A percentile compares a stretch with the other conserved stretches of the same genome.
These are phyloP conservation scores for Notocelia uddmanniana DNA, from an alignment of 2,888 invertebrate species.

Conservation along the genomic window DNA sequence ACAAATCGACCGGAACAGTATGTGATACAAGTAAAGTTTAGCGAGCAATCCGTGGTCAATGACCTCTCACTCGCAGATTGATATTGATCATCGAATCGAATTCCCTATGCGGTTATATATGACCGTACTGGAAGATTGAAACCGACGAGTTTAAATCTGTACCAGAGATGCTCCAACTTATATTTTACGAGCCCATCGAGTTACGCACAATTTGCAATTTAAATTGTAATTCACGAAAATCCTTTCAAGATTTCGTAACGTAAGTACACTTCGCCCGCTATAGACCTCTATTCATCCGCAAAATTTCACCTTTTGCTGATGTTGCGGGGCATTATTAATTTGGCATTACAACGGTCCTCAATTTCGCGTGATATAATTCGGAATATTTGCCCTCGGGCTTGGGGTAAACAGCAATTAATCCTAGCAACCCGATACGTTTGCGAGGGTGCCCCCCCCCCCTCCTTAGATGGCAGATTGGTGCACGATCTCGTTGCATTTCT, in stretches of 20 bases:
- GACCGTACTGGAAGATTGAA: constrained; percentile 25
- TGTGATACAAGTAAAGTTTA: constrained; percentile 26
- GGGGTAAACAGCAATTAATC: constrained; percentile 84
- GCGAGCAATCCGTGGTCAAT: constrained; percentile 44
- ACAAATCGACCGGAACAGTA: constrained; percentile 40
- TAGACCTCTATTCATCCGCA: constrained; percentile 53
- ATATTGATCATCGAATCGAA: constrained; percentile 41
- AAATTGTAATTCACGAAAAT: constrained; percentile 34
- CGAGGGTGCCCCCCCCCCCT: constrained; percentile 61
- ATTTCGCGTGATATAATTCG: constrained; percentile 78
- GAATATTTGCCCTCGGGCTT: constrained; percentile 68
- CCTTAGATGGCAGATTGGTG: constrained; percentile 74
- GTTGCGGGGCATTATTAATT: constrained; percentile 72
- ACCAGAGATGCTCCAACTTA: constrained; percentile 11
- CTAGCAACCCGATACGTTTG: constrained; percentile 78
- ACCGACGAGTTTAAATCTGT: constrained; percentile 19
- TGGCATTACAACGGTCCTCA: constrained; percentile 75
- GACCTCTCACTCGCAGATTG: constrained; percentile 43
- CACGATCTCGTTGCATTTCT: constrained; percentile 80
- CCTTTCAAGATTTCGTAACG: constrained; percentile 33
- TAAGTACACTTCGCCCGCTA: constrained; percentile 34
- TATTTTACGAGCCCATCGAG: constrained; percentile 3
- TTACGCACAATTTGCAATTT: constrained; percentile 36
- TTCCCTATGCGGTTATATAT: no score
- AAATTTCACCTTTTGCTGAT: constrained; percentile 56